These are phyloP conservation scores for Beroe forskalii DNA, from an alignment of 37 sponge, comb jelly and placozoan species.

Conservation along the genomic window DNA sequence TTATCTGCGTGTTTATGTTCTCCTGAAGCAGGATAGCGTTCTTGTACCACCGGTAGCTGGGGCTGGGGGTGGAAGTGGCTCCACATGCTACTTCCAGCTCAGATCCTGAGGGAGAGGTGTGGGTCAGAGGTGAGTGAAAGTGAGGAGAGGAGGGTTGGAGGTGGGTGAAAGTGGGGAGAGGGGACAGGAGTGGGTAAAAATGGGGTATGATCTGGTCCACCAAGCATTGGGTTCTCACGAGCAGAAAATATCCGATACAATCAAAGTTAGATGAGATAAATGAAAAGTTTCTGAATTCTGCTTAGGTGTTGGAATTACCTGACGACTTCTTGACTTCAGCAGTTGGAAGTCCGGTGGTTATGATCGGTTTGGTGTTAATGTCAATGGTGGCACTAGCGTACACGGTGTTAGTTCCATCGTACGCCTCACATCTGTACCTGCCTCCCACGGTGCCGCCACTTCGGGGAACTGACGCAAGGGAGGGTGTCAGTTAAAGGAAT, in stretches of 20 bases:
- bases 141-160: no score
- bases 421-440: constrained; percentile 11
- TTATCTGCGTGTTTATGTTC: neutral
- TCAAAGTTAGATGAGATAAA: no score
- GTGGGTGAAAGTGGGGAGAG: no score
- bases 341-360: constrained; percentile 3
- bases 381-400: neutral
- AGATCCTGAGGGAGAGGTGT: neutral
- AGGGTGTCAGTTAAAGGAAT: no score
- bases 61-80: neutral
- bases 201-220: no score
- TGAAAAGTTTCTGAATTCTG: no score
- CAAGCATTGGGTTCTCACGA: no score
- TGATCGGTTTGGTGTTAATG: constrained; percentile 1
- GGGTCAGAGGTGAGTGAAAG: neutral
- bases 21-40: neutral
- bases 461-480: constrained; percentile 1
- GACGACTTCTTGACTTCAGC: constrained; percentile 35
- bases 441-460: constrained; percentile 11
- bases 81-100: neutral
- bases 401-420: neutral
- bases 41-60: constrained; percentile 16
- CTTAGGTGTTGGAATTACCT: no score
- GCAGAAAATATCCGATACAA: no score
- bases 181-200: no score